phyloP scores from a whole-genome alignment of 2,113 vertebrate species.

The Oryzias celebensis region DNA sequence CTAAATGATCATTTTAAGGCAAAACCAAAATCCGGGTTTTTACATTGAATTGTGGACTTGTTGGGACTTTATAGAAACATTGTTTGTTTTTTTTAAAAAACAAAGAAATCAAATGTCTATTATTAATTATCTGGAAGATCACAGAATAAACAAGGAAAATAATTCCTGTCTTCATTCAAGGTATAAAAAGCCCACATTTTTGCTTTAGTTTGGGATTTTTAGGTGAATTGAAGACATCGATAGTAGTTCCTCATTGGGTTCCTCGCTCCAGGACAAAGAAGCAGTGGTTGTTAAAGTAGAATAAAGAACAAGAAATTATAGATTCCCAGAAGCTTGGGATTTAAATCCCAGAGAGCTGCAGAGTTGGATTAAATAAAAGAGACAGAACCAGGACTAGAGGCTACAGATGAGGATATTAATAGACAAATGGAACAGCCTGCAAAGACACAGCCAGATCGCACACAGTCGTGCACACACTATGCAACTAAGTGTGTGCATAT shows the following conservation, averaged over 20 bases:
- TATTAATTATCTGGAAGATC: too few species aligned
- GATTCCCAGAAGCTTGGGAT: slow-evolving; percentile 53
- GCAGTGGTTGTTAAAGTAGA: slow-evolving; percentile 23
- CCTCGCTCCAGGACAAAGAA: slow-evolving; percentile 26
- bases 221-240: slow-evolving; percentile 1
- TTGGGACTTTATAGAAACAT: too few species aligned
- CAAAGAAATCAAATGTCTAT: too few species aligned
- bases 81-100: too few species aligned
- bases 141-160: neutral
- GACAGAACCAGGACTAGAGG: slow-evolving; percentile 55
- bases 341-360: slow-evolving; percentile 51
- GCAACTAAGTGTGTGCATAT: slow-evolving; percentile 45
- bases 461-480: neutral
- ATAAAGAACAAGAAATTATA: slow-evolving; percentile 58
- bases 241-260: neutral
- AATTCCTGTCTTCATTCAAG: neutral
- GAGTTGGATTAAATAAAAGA: slow-evolving; percentile 42
- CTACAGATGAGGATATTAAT: slow-evolving; percentile 55
- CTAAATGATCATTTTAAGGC: slow-evolving; percentile 20
- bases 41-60: too few species aligned
- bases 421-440: slow-evolving; percentile 35
- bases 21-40: neutral
- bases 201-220: neutral
- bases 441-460: slow-evolving; percentile 31
- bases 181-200: neutral